Evolutionary conservation across 2,113 vertebrate species (phyloP).

Genomic region (Aptenodytes forsteri): DNA sequence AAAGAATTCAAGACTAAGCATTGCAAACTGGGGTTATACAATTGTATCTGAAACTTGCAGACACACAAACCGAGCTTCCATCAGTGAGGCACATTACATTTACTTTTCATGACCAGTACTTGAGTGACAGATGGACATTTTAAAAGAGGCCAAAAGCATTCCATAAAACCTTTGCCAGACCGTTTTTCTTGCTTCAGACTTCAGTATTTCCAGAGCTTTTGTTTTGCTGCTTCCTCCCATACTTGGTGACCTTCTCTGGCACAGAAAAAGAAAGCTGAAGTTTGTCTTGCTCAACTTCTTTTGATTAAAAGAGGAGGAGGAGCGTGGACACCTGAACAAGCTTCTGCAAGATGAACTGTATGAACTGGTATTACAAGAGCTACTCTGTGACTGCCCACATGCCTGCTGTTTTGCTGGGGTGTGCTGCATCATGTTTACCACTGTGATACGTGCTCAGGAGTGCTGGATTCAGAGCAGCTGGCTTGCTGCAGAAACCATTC

Average conservation of each 20-base stretch:
- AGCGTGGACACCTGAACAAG: background rate
- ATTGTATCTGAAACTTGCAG: background rate
- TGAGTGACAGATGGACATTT: background rate
- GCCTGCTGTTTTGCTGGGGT: background rate
- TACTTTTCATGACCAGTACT: background rate
- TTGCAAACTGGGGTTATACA: background rate
- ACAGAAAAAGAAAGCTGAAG: background rate
- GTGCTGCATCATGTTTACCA: background rate
- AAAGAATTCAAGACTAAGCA: background rate
- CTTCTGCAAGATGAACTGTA: background rate
- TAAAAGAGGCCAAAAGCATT: background rate
- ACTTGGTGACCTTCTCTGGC: background rate
- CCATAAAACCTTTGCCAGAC: background rate
- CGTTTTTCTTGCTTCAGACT: background rate
- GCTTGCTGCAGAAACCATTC: background rate
- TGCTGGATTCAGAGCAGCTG: background rate
- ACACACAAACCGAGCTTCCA: background rate
- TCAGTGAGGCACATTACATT: background rate
- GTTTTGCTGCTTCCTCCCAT: background rate
- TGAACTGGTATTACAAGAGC: background rate
- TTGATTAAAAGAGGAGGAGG: background rate
- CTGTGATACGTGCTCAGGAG: fast-evolving
- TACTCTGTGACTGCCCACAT: background rate
- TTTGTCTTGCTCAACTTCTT: background rate
- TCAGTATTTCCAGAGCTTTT: background rate